Conservation (phyloP, 2,113 vertebrate genomes). For the Pseudopipra pipra region DNA sequence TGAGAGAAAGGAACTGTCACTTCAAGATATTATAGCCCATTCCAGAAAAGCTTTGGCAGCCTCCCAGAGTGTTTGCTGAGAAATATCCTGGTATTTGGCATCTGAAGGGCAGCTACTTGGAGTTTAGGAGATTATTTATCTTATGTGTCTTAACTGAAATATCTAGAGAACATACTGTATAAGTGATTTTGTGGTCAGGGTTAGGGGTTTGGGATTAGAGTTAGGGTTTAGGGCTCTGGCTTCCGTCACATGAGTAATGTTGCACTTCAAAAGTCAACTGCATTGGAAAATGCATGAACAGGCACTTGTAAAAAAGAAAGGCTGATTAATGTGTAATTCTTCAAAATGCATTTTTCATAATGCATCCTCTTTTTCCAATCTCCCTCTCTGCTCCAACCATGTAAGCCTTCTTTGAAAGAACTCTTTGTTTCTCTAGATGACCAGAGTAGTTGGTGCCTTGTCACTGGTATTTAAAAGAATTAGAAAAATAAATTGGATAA, state of each 20-base stretch:
- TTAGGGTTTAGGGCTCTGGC: not conserved
- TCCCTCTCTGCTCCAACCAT: not conserved
- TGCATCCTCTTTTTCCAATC: not conserved
- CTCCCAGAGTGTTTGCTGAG: not conserved
- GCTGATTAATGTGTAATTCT: not conserved
- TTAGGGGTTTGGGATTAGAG: not conserved
- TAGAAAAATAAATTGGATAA: not conserved
- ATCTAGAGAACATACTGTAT: not conserved
- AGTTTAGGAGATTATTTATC: not conserved
- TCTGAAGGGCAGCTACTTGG: not conserved
- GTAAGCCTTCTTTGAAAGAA: not conserved
- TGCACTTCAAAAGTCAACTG: not conserved
- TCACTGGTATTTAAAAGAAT: not conserved
- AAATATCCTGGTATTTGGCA: not conserved
- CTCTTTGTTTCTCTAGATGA: not conserved
- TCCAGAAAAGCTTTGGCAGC: not conserved
- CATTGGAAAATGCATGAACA: not conserved
- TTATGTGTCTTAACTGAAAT: not conserved
- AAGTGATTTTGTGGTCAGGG: not conserved
- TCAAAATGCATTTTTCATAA: not conserved
- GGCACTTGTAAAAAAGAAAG: not conserved
- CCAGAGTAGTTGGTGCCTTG: not conserved
- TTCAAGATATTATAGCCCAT: not conserved
- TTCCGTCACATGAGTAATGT: not conserved
- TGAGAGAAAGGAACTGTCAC: not conserved